A percentile compares a stretch with the other conserved stretches of the same genome.
Conservation (phyloP, 2,797 vertebrate genomes). For the Alosa sapidissima region DNA sequence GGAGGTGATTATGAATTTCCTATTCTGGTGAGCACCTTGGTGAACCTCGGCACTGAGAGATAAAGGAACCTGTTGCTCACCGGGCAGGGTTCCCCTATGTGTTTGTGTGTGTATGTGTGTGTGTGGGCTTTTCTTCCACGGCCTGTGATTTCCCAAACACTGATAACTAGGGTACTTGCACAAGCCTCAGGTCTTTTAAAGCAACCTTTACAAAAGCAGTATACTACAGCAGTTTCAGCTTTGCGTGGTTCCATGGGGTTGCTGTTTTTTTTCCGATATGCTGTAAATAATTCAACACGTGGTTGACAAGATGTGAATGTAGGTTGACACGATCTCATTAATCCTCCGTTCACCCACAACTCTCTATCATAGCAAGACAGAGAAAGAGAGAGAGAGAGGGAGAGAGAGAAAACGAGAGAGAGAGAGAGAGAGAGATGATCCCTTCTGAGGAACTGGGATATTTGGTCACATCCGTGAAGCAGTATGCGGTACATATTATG, state of each 20-base stretch:
- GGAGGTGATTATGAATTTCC: neutral
- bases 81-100: conserved; percentile 53
- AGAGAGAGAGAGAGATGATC: neutral
- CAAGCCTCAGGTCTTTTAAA: conserved; percentile 32
- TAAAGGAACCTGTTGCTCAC: neutral
- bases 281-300: neutral
- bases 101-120: conserved; percentile 33
- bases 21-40: neutral
- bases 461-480: neutral
- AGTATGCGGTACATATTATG: neutral
- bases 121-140: conserved; percentile 61
- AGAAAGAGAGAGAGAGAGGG: neutral
- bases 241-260: neutral
- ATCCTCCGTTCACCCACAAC: neutral
- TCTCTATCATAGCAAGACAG: neutral
- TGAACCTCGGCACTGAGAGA: neutral
- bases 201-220: neutral
- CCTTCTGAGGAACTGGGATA: neutral
- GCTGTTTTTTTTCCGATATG: neutral
- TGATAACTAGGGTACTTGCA: conserved; percentile 55
- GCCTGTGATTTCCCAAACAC: conserved; percentile 47
- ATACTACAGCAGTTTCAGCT: neutral
- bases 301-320: neutral
- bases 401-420: too few relatives aligned
- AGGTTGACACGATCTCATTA: neutral